Evolutionary conservation across 2,113 vertebrate species (phyloP), one percentile per base, ranked within the genome.

Genomic region (Scartelaos histophorus): DNA sequence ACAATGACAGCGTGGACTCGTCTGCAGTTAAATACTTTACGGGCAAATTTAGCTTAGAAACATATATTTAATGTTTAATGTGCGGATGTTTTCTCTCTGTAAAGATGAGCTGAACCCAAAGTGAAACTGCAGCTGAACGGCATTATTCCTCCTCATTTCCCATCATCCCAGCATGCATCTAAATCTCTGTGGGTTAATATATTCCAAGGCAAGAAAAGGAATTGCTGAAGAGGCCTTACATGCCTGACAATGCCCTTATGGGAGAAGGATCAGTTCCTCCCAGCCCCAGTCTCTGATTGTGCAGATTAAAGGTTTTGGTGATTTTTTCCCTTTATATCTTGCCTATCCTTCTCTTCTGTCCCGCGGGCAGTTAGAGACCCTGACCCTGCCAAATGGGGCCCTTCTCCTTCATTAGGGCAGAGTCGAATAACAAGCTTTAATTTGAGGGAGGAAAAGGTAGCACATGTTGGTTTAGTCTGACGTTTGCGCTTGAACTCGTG

Each of bases 231-330:
- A 73, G 80, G 73, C 56, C 77, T 78, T 66, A 71, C 64, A 47
- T 66, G 67, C 75, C 67, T 81, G 69, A 85, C 75, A 74, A 78
- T 74, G 71, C 82, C 78, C 79, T 82, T 65, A 57, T 70, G 82
- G 76, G 70, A 79, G 43, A 70, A 70, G 67, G 85, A 90, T 92
- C 88, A 86, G 69, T 64, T 79, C 73, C 74, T 80, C 73, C 81
- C 71, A 71, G 76, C 80, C 74, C 47, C 67, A 51, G 82, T 80
- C 69, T 80, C 74, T 85, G 81, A 82, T 87, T 80, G 73, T 79
- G 69, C 84, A 89, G 86, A 92, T 92, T 87, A 90, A 92, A 92
- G 85, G 67, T 53, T 83, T 79, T 76, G 70, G 69, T 75, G 53
- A 46, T 21, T 73, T 65, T n/a, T 70, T 67, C 75, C 61, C 65